phyloP scores from a whole-genome alignment of 2,797 vertebrate genomes.

The Phrynocephalus guinanensis region DNA sequence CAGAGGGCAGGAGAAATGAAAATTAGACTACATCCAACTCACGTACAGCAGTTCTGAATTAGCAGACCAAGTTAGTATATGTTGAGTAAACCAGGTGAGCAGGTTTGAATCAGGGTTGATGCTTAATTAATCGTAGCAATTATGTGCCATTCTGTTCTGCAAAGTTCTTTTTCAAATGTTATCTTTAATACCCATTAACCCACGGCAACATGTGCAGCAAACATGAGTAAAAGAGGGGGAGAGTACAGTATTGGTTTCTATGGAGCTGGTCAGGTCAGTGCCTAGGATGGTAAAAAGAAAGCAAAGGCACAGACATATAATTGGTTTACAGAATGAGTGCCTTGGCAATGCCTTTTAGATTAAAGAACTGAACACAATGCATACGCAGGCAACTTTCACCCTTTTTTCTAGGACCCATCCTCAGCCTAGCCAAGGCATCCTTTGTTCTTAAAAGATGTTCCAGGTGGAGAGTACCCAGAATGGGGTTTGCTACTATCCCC shows the following conservation, averaged over 20 bases:
- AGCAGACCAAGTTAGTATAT: background rate
- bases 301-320: too few relatives aligned
- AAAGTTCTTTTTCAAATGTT: slow-evolving; percentile 33
- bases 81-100: background rate
- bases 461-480: too few relatives aligned
- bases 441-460: background rate
- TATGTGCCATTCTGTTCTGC: slow-evolving; percentile 8
- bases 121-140: background rate
- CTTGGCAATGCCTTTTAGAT: background rate
- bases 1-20: background rate
- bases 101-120: slow-evolving; percentile 13
- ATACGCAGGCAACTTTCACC: background rate
- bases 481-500: too few relatives aligned
- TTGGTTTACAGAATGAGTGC: too few relatives aligned
- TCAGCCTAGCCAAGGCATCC: background rate
- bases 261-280: background rate
- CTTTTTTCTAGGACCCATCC: background rate
- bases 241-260: background rate
- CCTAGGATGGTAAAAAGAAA: background rate
- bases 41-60: background rate
- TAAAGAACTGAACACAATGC: background rate
- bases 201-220: background rate
- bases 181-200: slow-evolving; percentile 33
- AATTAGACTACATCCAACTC: background rate
- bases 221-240: accelerated